These are phyloP conservation scores for Cephus rjabovi DNA, from an alignment of 2,888 invertebrate genomes.

Conservation along the genomic window DNA sequence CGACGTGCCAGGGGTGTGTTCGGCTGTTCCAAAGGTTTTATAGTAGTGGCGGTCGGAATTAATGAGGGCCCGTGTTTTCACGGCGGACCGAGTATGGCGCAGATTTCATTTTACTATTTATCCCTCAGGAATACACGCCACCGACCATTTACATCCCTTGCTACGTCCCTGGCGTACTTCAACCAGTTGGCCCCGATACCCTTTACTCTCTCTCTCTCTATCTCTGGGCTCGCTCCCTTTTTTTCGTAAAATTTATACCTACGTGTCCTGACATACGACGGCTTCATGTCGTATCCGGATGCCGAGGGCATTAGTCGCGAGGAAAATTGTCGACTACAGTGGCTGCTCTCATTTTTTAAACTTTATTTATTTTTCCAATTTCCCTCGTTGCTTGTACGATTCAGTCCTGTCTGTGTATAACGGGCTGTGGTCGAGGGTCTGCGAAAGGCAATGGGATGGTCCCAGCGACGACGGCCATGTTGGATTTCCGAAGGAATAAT, in stretches of 20 bases:
- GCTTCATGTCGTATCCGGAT: background rate
- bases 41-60: conserved; percentile 51
- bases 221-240: conserved; percentile 6
- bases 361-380: background rate
- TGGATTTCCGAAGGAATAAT: background rate
- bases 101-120: conserved; percentile 58
- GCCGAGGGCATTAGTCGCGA: background rate
- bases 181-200: background rate
- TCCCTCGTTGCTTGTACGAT: background rate
- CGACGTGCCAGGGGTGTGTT: conserved; percentile 30
- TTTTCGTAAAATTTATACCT: background rate
- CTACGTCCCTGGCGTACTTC: background rate
- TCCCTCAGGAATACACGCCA: conserved; percentile 48
- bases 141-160: conserved; percentile 1
- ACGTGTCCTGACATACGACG: background rate
- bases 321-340: background rate
- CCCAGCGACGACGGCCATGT: background rate
- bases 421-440: background rate
- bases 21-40: conserved; percentile 46
- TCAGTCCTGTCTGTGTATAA: background rate
- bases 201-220: background rate
- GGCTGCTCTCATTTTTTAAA: background rate
- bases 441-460: background rate
- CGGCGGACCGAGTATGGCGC: conserved; percentile 44
- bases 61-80: conserved; percentile 56